These are phyloP conservation scores for Danio kyathit DNA, from an alignment of 2,797 vertebrate genomes.

Conservation along the genomic window DNA sequence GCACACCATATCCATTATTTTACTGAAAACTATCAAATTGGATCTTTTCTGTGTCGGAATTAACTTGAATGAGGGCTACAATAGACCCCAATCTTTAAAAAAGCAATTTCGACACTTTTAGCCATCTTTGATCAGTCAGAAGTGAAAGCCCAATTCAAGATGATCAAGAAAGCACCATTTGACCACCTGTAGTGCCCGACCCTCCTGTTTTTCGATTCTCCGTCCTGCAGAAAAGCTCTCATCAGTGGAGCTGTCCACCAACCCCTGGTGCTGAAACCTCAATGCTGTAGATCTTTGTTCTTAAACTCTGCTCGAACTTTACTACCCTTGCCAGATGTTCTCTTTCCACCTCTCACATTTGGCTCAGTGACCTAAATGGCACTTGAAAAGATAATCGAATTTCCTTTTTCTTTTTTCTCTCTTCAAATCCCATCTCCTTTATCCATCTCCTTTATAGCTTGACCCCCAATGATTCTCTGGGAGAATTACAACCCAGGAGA, in stretches of 20 bases:
- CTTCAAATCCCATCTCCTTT: constrained; percentile 76
- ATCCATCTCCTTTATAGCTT: constrained; percentile 60
- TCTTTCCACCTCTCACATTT: constrained; percentile 46
- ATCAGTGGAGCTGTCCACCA: constrained; percentile 68
- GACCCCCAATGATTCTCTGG: constrained; percentile 60
- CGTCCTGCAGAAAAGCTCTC: constrained; percentile 29
- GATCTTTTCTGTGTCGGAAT: too few relatives aligned
- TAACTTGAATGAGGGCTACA: too few relatives aligned
- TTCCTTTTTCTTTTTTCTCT: constrained; percentile 74
- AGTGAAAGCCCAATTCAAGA: background rate
- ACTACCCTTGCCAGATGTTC: constrained; percentile 31
- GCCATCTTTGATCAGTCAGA: constrained; percentile 10
- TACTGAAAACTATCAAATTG: too few relatives aligned
- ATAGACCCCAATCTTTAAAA: background rate
- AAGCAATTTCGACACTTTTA: background rate
- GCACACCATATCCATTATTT: too few relatives aligned
- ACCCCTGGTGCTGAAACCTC: constrained; percentile 70
- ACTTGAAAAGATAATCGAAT: constrained; percentile 84
- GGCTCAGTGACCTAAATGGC: constrained; percentile 77
- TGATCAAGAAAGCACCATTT: background rate
- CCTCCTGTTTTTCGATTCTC: constrained; percentile 15
- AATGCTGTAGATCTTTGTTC: background rate
- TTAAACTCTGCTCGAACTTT: constrained; percentile 9
- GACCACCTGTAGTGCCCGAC: constrained; percentile 9
- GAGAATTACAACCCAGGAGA: constrained; percentile 76